These are phyloP conservation scores for Vesta saturnalis DNA, from an alignment of 2,888 invertebrate species.

Conservation along the genomic window DNA sequence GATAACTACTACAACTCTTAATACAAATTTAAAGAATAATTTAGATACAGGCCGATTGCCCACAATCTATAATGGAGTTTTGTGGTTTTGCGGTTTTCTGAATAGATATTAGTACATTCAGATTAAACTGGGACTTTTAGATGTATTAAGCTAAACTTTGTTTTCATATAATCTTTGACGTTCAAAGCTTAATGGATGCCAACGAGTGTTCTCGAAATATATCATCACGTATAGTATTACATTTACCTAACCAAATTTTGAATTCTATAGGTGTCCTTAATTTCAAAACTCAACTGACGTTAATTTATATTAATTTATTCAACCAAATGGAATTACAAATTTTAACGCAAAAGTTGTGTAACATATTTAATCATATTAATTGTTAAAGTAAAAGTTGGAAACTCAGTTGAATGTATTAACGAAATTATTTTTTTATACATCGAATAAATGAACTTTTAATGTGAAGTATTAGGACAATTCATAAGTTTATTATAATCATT, in stretches of 20 bases:
- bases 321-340: no score
- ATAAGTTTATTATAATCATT: no score
- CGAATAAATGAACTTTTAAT: no score
- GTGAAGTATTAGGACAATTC: no score
- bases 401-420: no score
- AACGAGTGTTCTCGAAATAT: slow-evolving; percentile 14
- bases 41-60: no score
- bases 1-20: neutral
- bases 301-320: no score
- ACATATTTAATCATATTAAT: no score
- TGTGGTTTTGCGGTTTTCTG: neutral
- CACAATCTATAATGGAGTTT: neutral
- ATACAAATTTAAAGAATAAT: neutral
- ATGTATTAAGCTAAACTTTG: slow-evolving; percentile 20
- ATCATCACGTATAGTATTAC: slow-evolving; percentile 22
- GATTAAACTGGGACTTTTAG: slow-evolving; percentile 7
- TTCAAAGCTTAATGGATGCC: slow-evolving; percentile 16
- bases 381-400: no score
- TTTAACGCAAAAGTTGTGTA: no score
- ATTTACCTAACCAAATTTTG: slow-evolving; percentile 10
- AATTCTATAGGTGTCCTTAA: neutral
- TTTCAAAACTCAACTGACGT: no score
- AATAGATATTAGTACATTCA: neutral
- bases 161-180: slow-evolving; percentile 20
- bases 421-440: no score